Percentiles rank a stretch among this genome's conserved stretches.
phyloP scores from a whole-genome alignment of 2,888 invertebrate species.

The Pollenia amentaria region DNA sequence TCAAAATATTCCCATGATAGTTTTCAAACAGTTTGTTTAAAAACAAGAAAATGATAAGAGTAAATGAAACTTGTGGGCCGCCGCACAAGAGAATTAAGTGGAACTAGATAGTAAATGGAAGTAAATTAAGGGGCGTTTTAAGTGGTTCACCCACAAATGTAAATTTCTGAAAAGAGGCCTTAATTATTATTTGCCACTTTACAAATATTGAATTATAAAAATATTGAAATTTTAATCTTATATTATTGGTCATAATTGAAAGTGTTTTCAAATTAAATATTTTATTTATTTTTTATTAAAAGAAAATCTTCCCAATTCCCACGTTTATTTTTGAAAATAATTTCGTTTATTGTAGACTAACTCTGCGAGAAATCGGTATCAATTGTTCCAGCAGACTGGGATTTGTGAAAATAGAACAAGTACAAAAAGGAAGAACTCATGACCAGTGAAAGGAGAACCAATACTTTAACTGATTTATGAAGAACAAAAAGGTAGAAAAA shows the following conservation, averaged over 20 bases:
- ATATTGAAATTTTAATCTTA: constrained; percentile 8
- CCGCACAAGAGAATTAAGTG: background rate
- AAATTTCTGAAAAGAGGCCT: constrained; percentile 21
- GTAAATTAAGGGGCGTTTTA: constrained; percentile 62
- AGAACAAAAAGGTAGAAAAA: no score
- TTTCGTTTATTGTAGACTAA: no score
- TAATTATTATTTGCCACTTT: constrained; percentile 41
- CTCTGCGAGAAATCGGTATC: no score
- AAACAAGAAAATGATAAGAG: constrained; percentile 57
- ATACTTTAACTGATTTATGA: no score
- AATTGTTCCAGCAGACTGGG: no score
- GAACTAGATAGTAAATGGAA: background rate
- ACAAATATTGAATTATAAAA: background rate
- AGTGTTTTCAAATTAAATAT: no score
- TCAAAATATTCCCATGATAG: constrained; percentile 63
- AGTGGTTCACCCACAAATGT: constrained; percentile 51
- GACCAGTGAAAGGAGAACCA: no score
- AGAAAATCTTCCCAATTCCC: no score
- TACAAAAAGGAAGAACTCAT: no score
- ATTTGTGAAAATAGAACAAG: no score
- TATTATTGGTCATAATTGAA: background rate
- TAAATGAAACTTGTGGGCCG: background rate
- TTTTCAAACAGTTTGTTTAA: constrained; percentile 32
- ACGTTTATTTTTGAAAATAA: no score
- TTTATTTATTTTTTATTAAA: no score